These are phyloP conservation scores for Drosophila recens DNA, from an alignment of 2,888 invertebrate species.

Conservation along the genomic window DNA sequence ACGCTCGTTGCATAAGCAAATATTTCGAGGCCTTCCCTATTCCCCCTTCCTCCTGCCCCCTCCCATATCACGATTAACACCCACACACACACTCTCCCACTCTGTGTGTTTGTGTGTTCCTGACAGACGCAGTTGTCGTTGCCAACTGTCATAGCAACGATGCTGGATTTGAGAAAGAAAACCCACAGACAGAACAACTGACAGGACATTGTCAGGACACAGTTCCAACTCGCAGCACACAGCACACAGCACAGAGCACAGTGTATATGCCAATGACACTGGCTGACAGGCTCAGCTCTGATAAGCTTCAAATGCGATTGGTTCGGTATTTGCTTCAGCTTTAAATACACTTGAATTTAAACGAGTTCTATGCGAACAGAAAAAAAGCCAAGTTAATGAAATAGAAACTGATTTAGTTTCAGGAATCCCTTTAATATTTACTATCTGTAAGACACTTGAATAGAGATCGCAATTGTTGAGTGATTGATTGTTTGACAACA, in stretches of 20 bases:
- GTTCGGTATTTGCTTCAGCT: conserved; percentile 15
- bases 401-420: not conserved
- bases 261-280: conserved; percentile 35
- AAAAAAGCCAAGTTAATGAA: not conserved
- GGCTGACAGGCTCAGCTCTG: conserved; percentile 45
- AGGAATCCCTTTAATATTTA: not conserved
- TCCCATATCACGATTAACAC: conserved; percentile 1
- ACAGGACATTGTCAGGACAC: conserved; percentile 57
- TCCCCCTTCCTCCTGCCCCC: not conserved
- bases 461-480: too few species aligned
- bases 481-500: not conserved
- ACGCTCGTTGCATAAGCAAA: conserved; percentile 81
- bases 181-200: conserved; percentile 51
- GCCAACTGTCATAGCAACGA: conserved; percentile 68
- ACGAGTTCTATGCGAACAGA: not conserved
- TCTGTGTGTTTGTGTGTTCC: not conserved
- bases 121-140: conserved; percentile 63
- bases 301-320: conserved; percentile 47
- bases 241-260: conserved; percentile 4
- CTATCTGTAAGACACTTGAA: not conserved
- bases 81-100: not conserved
- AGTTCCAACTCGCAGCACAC: conserved; percentile 6
- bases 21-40: conserved; percentile 55
- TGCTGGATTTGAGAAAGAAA: conserved; percentile 62
- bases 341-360: conserved; percentile 1